Base-by-base conservation (phyloP, 2,113 vertebrate species). In the Semnornis frantzii region DNA sequence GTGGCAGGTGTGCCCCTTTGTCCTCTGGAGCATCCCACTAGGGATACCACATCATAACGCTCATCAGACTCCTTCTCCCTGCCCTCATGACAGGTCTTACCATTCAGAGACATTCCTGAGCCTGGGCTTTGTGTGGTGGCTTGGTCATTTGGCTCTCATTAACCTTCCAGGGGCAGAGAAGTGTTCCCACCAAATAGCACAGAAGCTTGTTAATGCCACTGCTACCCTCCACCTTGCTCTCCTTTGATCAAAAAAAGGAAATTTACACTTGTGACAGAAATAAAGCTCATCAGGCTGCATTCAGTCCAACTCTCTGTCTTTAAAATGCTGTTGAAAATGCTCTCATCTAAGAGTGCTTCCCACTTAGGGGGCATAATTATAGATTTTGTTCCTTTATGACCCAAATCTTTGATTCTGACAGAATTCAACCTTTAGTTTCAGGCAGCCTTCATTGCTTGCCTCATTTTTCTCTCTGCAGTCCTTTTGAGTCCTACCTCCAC, bases 111-210 rank as follows among this genome's bases (percentile, higher is more conserved):
- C 20, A 21, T 63, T 48, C 24, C 54, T 71, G 34, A 50, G 64
- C 52, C 0, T 31, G 0, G 52, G 28, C 15, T 68, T 33, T n/a
- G 44, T 3, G 1, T 0, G 1, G 13, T 63, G 18, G 5, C 59
- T 63, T 0, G 0, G 72, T 87, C 30, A 10, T 75, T 54, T 80
- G 54, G 39, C 33, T 68, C 72, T 25, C 19, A 27, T 59, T 72
- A 76, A 31, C 46, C 42, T 71, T 54, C 34, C 64, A 48, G 42
- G 42, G 71, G 30, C 14, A 52, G 28, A 58, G n/a, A 30, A 60
- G 5, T 13, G 23, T 20, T 48, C 48, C 20, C 42, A 9, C 30
- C 2, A 6, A 48, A 62, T 71, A 54, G 48, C 1, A 1, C 3
- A 0, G 1, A 3, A 58, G 33, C 31, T 74, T 2, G 0, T 66